Base-by-base conservation (phyloP, 2,888 invertebrate genomes). In the Lepidonotus clava region DNA sequence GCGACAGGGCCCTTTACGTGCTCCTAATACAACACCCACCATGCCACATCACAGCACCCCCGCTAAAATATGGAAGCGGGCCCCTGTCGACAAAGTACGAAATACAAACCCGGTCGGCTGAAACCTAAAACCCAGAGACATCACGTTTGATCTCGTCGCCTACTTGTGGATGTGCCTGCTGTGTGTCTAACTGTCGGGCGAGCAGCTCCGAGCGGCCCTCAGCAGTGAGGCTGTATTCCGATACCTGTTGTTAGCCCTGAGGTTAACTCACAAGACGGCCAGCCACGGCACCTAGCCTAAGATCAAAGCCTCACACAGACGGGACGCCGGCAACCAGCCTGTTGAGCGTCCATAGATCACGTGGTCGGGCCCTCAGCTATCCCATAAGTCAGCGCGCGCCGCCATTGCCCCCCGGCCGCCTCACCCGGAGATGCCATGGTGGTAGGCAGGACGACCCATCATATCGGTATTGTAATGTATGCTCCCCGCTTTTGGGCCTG, bases 341-440 rank as follows among this genome's bases (percentile, higher is more conserved):
- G 61, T 61, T 61, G 61, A 61, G 61, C 61, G 61, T 61, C 61
- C 61, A 61, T 61, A 61, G 61, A 61, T 61, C 61, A 61, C 61
- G 61, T 61, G 61, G 61, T 2, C 61, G 1, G 28, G 61, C 61
- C 61, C 61, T 61, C 61, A 61, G 61, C 21, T 24, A 61, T 61
- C 61, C 61, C 61, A 61, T 61, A 61, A 61, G 1, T 61, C 28
- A 61, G n/a, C 11, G 61, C 61, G 61, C 11, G 61, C 11, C 61
- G 28, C 61, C 61, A 61, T n/a, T 28, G 61, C 61, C 61, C 28
- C 61, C 28, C 61, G 28, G n/a, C 28, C 28, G 61, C 28, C 28
- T 61, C 61, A 61, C n/a, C 1, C 2, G 4, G 24, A 32, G 61
- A 61, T 61, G 61, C 61, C 61, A 61, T 61, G 61, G 61, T 24